A percentile compares a stretch with the other conserved stretches of the same genome.
These are phyloP conservation scores for Anguilla anguilla DNA, from an alignment of 2,797 vertebrate species.

Conservation along the genomic window DNA sequence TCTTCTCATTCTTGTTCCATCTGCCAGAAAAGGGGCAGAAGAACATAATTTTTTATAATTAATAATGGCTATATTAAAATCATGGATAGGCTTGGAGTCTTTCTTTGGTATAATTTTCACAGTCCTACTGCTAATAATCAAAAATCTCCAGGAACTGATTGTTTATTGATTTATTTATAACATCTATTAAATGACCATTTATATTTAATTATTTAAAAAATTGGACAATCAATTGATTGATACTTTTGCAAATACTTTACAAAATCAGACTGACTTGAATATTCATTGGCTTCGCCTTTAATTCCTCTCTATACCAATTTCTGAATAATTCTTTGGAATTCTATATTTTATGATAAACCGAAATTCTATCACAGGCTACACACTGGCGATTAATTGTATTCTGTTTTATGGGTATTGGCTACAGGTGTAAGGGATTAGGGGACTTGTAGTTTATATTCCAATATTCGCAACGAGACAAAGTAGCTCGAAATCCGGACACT, in stretches of 20 bases:
- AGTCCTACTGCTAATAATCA: not conserved
- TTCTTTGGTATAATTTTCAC: not conserved
- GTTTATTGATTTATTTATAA: not conserved
- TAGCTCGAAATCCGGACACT: not conserved
- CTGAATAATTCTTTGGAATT: constrained; percentile 32
- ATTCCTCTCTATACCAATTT: not conserved
- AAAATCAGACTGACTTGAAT: not conserved
- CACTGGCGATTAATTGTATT: constrained; percentile 32
- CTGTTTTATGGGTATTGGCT: not conserved
- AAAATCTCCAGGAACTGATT: not conserved
- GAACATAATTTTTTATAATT: not conserved
- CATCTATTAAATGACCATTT: not conserved
- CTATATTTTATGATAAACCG: constrained; percentile 31
- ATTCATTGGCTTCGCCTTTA: not conserved
- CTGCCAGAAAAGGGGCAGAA: not conserved
- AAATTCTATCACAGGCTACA: not conserved
- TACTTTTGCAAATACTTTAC: not conserved
- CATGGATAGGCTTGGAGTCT: not conserved
- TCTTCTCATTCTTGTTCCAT: not conserved
- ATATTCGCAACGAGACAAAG: not conserved
- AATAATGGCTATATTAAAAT: not conserved
- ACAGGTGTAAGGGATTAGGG: constrained; percentile 34
- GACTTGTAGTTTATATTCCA: constrained; percentile 50
- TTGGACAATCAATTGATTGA: not conserved
- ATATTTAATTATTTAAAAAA: not conserved